Evolutionary conservation across 2,113 vertebrate species (phyloP), one percentile per base, ranked within the genome.

Genomic region (Blennius ocellaris): DNA sequence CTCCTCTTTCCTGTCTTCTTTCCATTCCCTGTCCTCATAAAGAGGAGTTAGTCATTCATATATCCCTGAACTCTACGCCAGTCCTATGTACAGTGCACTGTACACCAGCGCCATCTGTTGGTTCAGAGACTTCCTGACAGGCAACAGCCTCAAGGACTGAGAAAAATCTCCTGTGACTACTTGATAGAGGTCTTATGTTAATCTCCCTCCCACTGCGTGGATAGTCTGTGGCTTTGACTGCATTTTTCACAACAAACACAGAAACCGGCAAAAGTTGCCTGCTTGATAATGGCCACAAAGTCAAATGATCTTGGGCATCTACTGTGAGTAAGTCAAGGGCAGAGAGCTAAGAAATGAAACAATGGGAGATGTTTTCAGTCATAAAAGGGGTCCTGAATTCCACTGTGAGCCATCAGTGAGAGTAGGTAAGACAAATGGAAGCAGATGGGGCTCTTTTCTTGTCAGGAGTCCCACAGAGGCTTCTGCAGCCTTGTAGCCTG

Each of bases 71-170:
- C 50, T 38, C 21, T 37, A n/a, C n/a, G n/a, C n/a, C 6, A 44
- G 10, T 49, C 17, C 62, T 41, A 14, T 11, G 48, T 5, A 5
- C 45, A 38, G 39, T 2, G 30, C 47, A 45, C 77, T 85, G 85
- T 86, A 30, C 79, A 67, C 71, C 16, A 75, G 83, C 83, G 14
- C 88, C 90, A 84, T 87, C 90, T 91, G 84, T 83, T 85, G 89
- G 88, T 7, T 7, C 66, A 75, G 47, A 47, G 1, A 39, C 39
- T 45, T 50, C 51, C 76, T 64, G 65, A 54, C 73, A 73, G 60
- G 45, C 8, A 30, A n/a, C 41, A 64, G 68, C 43, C 73, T 66
- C 43, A 17, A 63, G 58, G 55, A 51, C 52, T 65, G 52, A 36
- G 54, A 54, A 56, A 56, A 76, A 75, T 70, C 77, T 75, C 75